phyloP scores from a whole-genome alignment of 2,113 vertebrate species.

The Sander lucioperca region DNA sequence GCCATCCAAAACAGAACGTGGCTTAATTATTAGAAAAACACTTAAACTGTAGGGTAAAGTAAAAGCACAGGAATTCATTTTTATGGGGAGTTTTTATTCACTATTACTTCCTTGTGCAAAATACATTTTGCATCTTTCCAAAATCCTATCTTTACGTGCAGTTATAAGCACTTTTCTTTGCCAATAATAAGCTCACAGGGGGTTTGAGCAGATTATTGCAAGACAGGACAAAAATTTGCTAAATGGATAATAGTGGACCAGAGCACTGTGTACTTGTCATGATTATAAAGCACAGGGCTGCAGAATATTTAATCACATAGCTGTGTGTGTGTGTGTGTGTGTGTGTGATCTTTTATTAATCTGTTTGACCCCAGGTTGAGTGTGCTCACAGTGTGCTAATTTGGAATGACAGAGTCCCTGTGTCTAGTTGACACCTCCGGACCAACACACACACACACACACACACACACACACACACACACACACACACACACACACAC shows the following conservation, averaged over 20 bases:
- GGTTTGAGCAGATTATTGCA: slow-evolving; percentile 77
- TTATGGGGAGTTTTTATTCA: slow-evolving; percentile 29
- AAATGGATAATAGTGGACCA: slow-evolving; percentile 79
- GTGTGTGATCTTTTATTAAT: slow-evolving; percentile 95
- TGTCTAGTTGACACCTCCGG: slow-evolving; percentile 89
- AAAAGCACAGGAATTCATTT: slow-evolving; percentile 18
- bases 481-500: slow-evolving; percentile 28
- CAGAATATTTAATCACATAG: slow-evolving; percentile 90
- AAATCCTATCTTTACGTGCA: slow-evolving; percentile 59
- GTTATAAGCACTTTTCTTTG: slow-evolving; percentile 79
- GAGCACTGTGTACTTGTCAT: slow-evolving; percentile 68
- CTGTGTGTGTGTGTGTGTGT: slow-evolving; percentile 76
- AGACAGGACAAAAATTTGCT: slow-evolving; percentile 80
- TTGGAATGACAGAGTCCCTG: slow-evolving; percentile 90
- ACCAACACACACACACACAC: slow-evolving; percentile 33
- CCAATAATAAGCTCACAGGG: slow-evolving; percentile 80
- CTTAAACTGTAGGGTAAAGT: slow-evolving; percentile 9
- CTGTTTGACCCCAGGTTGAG: slow-evolving; percentile 95
- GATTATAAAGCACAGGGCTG: slow-evolving; percentile 75
- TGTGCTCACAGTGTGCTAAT: slow-evolving; percentile 87
- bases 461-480: slow-evolving; percentile 20
- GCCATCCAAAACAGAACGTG: slow-evolving; percentile 20
- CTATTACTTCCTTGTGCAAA: slow-evolving; percentile 54
- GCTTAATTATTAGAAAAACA: not conserved
- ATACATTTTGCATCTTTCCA: slow-evolving; percentile 48